Conservation (phyloP, 2,113 vertebrate species). For the Pyxicephalus adspersus region DNA sequence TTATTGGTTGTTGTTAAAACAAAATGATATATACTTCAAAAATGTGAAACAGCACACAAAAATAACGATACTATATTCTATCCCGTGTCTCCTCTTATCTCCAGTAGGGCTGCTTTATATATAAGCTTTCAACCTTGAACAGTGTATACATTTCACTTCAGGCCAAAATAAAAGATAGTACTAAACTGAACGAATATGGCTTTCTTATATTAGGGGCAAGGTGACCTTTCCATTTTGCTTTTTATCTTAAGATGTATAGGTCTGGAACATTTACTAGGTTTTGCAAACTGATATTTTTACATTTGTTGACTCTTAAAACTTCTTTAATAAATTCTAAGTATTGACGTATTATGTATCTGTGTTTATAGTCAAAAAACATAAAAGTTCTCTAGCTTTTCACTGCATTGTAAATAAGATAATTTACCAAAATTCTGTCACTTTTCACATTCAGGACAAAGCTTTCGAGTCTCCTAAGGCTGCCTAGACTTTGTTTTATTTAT, state of each 20-base stretch:
- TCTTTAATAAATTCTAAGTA: too few relatives aligned
- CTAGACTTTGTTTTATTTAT: too few relatives aligned
- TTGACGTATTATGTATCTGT: too few relatives aligned
- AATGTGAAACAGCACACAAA: too few relatives aligned
- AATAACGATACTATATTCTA: not conserved
- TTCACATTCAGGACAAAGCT: too few relatives aligned
- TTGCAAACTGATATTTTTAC: not conserved
- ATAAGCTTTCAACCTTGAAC: slow-evolving; percentile 15
- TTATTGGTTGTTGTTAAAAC: not conserved
- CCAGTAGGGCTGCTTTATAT: not conserved
- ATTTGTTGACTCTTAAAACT: not conserved
- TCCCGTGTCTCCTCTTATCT: not conserved
- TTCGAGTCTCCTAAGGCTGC: too few relatives aligned
- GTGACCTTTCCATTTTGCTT: slow-evolving; percentile 2
- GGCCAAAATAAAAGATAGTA: slow-evolving; percentile 5
- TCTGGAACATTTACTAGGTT: not conserved
- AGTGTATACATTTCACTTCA: slow-evolving; percentile 1
- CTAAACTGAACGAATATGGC: not conserved
- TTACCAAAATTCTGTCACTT: too few relatives aligned
- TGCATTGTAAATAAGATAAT: too few relatives aligned
- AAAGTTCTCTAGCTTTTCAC: too few relatives aligned
- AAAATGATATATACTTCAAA: too few relatives aligned
- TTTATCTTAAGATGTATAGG: slow-evolving; percentile 3
- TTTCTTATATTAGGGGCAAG: slow-evolving; percentile 8
- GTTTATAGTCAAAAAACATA: too few relatives aligned